Percentiles rank a stretch among this genome's conserved stretches.
These are phyloP conservation scores for Drosophila hydei DNA, from an alignment of 1,140 invertebrate genomes.

Conservation along the genomic window DNA sequence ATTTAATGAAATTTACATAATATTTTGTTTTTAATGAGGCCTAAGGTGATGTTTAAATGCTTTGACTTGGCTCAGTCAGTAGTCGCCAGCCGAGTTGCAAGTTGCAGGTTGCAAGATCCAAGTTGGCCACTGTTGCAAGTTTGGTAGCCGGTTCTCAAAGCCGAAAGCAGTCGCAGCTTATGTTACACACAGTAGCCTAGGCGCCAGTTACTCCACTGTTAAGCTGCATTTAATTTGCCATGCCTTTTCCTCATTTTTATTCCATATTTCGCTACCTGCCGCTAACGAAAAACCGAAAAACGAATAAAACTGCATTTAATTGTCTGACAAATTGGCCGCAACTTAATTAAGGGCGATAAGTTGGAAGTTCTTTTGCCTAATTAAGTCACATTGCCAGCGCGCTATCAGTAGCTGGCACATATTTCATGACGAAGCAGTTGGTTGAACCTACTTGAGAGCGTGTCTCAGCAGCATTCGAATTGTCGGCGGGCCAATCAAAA, in stretches of 20 bases:
- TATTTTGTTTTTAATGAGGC: constrained; percentile 83
- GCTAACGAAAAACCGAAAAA: no score
- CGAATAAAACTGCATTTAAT: constrained; percentile 66
- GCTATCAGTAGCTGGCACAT: constrained; percentile 69
- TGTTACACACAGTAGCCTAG: constrained; percentile 29
- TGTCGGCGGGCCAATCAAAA: constrained; percentile 60
- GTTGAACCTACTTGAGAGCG: constrained; percentile 35
- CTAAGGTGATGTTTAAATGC: constrained; percentile 83
- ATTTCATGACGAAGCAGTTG: constrained; percentile 57
- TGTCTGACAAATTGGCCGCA: constrained; percentile 80
- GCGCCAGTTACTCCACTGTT: constrained; percentile 41
- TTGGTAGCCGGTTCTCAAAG: constrained; percentile 46
- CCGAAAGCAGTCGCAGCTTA: constrained; percentile 14
- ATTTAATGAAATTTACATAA: constrained; percentile 83
- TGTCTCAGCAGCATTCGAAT: constrained; percentile 13
- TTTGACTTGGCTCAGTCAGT: constrained; percentile 76
- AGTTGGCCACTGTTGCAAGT: constrained; percentile 34
- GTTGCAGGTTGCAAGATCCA: constrained; percentile 20
- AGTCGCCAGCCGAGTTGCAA: constrained; percentile 25
- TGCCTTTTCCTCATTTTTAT: constrained; percentile 8
- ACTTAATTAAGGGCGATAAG: constrained; percentile 78
- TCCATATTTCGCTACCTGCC: constrained; percentile 57
- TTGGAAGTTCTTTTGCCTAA: constrained; percentile 47
- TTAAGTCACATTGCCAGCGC: constrained; percentile 65
- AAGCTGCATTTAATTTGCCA: constrained; percentile 46